Evolutionary conservation across 2,113 vertebrate genomes (phyloP).

Genomic region (Percina caprodes): DNA sequence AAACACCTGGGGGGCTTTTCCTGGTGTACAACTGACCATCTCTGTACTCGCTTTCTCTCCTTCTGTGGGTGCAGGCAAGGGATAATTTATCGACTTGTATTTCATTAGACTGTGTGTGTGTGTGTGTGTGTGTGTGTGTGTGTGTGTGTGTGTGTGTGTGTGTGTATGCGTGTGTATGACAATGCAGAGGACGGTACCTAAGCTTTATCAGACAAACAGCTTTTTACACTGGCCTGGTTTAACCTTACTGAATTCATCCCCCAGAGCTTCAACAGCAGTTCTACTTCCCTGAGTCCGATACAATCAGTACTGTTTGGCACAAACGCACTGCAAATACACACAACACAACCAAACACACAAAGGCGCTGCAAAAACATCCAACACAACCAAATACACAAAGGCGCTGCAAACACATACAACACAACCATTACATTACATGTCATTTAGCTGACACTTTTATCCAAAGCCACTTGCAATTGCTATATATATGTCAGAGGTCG

Average conservation of each 20-base stretch:
- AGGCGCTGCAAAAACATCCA: too few relatives aligned
- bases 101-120: slow-evolving; percentile 70
- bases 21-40: slow-evolving; percentile 3
- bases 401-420: too few relatives aligned
- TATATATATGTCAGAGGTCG: too few relatives aligned
- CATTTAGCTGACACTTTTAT: too few relatives aligned
- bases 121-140: background rate
- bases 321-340: too few relatives aligned
- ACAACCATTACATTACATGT: too few relatives aligned
- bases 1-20: slow-evolving; percentile 47
- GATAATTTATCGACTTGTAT: slow-evolving; percentile 71
- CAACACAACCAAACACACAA: too few relatives aligned
- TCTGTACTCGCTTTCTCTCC: slow-evolving; percentile 2
- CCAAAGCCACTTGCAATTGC: too few relatives aligned
- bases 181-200: slow-evolving; percentile 1
- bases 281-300: slow-evolving; percentile 34
- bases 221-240: slow-evolving; percentile 41
- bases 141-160: background rate
- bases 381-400: too few relatives aligned
- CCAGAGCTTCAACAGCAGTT: slow-evolving; percentile 21
- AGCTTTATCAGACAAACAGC: slow-evolving; percentile 46
- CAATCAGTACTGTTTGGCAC: slow-evolving; percentile 22
- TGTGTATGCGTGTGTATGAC: background rate
- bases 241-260: slow-evolving; percentile 2
- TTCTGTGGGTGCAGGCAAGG: slow-evolving; percentile 25